phyloP scores from a whole-genome alignment of 2,797 vertebrate species.

The Falco naumanni region DNA sequence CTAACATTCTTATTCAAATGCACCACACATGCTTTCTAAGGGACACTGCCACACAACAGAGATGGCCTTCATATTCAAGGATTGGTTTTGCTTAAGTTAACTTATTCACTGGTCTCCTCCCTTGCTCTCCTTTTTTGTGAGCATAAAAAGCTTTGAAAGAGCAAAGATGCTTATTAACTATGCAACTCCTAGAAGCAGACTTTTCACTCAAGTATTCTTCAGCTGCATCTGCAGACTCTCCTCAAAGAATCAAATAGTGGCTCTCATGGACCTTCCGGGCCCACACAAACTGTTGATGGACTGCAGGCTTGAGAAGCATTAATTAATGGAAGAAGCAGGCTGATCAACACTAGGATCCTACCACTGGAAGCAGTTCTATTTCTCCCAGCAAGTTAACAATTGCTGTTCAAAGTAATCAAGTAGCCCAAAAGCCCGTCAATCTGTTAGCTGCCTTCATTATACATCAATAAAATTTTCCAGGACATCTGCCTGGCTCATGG shows the following conservation, averaged over 20 bases:
- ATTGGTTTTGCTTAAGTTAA: not conserved
- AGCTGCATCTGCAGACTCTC: not conserved
- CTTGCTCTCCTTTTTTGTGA: not conserved
- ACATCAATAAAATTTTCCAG: not conserved
- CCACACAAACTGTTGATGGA: not conserved
- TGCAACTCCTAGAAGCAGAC: not conserved
- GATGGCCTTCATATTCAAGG: not conserved
- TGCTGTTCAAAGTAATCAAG: not conserved
- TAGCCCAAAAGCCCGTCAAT: not conserved
- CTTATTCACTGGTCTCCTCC: not conserved
- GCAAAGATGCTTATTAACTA: not conserved
- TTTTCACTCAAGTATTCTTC: not conserved
- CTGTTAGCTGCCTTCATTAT: not conserved
- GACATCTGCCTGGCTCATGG: not conserved
- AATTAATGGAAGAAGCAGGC: not conserved
- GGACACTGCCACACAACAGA: not conserved
- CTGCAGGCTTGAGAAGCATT: not conserved
- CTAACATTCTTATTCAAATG: not conserved
- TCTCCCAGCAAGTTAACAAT: not conserved
- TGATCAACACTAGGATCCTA: not conserved
- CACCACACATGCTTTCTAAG: not conserved
- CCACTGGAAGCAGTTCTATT: not conserved
- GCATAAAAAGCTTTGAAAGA: not conserved
- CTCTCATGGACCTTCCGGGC: fast-evolving
- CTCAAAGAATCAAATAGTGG: not conserved